A percentile compares a stretch with the other conserved stretches of the same genome.
phyloP scores from a whole-genome alignment of 2,113 vertebrate species.

The Bucco capensis region DNA sequence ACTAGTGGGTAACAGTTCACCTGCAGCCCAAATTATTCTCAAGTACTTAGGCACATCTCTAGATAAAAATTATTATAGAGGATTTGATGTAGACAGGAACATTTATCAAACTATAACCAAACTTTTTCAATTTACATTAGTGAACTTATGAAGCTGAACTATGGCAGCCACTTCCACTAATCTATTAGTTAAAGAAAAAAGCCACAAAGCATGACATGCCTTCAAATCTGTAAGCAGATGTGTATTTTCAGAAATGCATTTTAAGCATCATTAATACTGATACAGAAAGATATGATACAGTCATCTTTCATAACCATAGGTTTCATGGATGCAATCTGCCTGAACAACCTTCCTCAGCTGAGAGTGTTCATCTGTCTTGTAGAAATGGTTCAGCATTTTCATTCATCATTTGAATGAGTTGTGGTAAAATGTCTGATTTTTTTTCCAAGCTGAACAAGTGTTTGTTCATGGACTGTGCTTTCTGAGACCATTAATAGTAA shows the following conservation, averaged over 20 bases:
- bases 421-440: slow-evolving; percentile 18
- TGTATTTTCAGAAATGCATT: slow-evolving; percentile 59
- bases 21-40: slow-evolving; percentile 40
- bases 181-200: slow-evolving; percentile 52
- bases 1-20: background rate
- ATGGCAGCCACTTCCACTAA: slow-evolving; percentile 37
- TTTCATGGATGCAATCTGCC: slow-evolving; percentile 36
- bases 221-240: slow-evolving; percentile 54
- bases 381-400: slow-evolving; percentile 56
- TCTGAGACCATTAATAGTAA: slow-evolving; percentile 65
- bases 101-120: slow-evolving; percentile 68
- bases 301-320: slow-evolving; percentile 56
- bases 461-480: slow-evolving; percentile 52
- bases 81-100: slow-evolving; percentile 2
- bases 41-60: slow-evolving; percentile 20
- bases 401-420: slow-evolving; percentile 66
- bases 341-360: slow-evolving; percentile 38
- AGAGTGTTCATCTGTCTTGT: slow-evolving; percentile 45
- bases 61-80: slow-evolving; percentile 35
- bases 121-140: slow-evolving; percentile 55
- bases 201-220: background rate
- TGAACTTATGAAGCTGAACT: slow-evolving; percentile 61
- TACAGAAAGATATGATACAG: slow-evolving; percentile 28
- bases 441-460: background rate
- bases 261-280: slow-evolving; percentile 66